Percentiles rank a stretch among this genome's conserved stretches.
Evolutionary conservation across 2,113 vertebrate species (phyloP).

Genomic region (Zosterops japonicus): DNA sequence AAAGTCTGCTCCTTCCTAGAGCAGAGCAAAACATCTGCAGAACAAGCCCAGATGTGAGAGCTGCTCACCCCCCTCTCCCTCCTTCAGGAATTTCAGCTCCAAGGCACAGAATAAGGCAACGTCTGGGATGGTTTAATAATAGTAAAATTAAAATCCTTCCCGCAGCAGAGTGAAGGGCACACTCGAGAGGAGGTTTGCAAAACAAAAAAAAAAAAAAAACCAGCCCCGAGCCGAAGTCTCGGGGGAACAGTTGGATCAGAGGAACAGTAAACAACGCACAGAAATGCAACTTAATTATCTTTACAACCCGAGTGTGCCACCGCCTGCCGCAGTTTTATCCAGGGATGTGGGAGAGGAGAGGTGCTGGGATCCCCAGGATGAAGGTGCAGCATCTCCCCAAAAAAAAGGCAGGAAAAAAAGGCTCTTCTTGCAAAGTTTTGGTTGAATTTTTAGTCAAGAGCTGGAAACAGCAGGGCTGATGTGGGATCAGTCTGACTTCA

Average conservation of each 20-base stretch:
- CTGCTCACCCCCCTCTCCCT: too few relatives aligned
- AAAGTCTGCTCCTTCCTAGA: constrained; percentile 42
- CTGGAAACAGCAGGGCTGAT: background rate
- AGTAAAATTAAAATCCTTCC: constrained; percentile 72
- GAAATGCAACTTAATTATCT: constrained; percentile 76
- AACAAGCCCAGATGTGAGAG: constrained; percentile 45
- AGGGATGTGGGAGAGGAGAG: background rate
- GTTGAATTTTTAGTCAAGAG: background rate
- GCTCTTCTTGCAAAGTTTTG: background rate
- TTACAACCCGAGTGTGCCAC: background rate
- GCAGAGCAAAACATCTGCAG: constrained; percentile 64
- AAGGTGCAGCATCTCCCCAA: background rate
- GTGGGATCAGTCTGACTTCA: fast-evolving
- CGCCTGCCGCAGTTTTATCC: background rate
- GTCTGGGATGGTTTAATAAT: constrained; percentile 78
- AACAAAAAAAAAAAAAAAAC: background rate
- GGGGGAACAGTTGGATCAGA: constrained; percentile 64
- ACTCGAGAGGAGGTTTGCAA: constrained; percentile 56
- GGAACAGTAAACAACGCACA: constrained; percentile 74
- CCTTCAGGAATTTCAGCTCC: constrained; percentile 71
- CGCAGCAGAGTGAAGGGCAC: constrained; percentile 70
- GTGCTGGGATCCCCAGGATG: fast-evolving
- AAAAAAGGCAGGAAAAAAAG: background rate
- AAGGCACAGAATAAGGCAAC: constrained; percentile 62
- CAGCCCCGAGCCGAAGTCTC: constrained; percentile 53